Conservation (phyloP, 2,797 vertebrate species). For the Catostomus latipinnis region DNA sequence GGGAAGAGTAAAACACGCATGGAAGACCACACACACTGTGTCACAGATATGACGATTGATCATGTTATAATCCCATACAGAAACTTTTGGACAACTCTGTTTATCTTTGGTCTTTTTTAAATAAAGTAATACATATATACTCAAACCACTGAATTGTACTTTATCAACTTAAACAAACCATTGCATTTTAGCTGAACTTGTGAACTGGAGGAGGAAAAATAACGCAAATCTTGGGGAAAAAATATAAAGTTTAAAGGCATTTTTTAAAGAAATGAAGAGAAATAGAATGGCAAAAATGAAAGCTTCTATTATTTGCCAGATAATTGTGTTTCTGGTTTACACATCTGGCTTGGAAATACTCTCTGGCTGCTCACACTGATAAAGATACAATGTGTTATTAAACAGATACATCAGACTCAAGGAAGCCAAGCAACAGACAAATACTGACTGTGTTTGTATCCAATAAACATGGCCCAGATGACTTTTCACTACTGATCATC, state of each 20-base stretch:
- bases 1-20: constrained; percentile 35
- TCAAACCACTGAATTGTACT: no score
- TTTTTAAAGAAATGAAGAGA: background rate
- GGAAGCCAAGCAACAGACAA: constrained; percentile 36
- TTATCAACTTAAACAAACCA: background rate
- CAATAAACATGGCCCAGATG: constrained; percentile 13
- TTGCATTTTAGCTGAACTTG: background rate
- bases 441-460: constrained; percentile 15
- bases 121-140: no score
- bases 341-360: constrained; percentile 24
- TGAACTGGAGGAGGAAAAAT: background rate
- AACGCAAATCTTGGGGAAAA: background rate
- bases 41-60: no score
- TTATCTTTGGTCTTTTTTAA: no score
- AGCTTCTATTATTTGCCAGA: background rate
- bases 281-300: constrained; percentile 9
- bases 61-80: no score
- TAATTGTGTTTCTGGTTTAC: constrained; percentile 28
- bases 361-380: constrained; percentile 36
- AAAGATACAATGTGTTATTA: constrained; percentile 47
- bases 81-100: no score
- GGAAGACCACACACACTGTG: constrained; percentile 47
- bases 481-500: background rate
- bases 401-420: constrained; percentile 35
- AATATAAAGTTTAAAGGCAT: background rate